Evolutionary conservation across 1,140 invertebrate genomes (phyloP).

Genomic region (Ceratina japonica): DNA sequence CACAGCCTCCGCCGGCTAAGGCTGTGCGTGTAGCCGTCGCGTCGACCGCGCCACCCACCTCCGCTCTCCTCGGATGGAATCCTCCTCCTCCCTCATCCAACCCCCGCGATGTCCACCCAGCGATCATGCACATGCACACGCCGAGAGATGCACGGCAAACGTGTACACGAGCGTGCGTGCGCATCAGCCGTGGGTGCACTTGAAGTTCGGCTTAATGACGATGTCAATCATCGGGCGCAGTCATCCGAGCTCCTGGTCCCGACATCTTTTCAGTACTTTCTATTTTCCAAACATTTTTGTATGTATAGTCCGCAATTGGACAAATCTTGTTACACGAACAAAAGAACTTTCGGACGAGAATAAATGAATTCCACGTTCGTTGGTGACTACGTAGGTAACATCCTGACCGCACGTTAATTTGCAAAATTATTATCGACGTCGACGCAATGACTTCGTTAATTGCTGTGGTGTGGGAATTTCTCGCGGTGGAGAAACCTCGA

Average conservation of each 20-base stretch:
- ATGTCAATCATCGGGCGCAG: constrained; percentile 66
- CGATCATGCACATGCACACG: constrained; percentile 49
- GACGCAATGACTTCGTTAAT: background rate
- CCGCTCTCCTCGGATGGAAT: background rate
- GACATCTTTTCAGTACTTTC: too few relatives aligned
- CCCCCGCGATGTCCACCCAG: constrained; percentile 33
- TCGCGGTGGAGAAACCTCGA: background rate
- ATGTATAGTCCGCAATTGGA: too few relatives aligned
- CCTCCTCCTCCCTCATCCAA: constrained; percentile 34
- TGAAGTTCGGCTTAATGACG: constrained; percentile 67
- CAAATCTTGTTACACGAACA: too few relatives aligned
- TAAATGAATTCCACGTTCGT: background rate
- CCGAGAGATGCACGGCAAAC: constrained; percentile 36
- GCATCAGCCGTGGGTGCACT: constrained; percentile 33
- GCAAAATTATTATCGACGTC: constrained; percentile 12
- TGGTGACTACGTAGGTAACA: background rate
- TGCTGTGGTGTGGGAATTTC: too few relatives aligned
- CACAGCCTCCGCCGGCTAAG: background rate
- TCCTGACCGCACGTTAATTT: background rate
- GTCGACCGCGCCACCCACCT: constrained; percentile 4
- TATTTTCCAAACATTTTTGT: background rate
- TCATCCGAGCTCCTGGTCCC: background rate
- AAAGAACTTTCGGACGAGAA: too few relatives aligned
- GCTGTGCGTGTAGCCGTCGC: background rate
- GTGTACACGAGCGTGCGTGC: constrained; percentile 19